Evolutionary conservation across 1,140 invertebrate genomes (phyloP).

Genomic region (Linepithema humile): DNA sequence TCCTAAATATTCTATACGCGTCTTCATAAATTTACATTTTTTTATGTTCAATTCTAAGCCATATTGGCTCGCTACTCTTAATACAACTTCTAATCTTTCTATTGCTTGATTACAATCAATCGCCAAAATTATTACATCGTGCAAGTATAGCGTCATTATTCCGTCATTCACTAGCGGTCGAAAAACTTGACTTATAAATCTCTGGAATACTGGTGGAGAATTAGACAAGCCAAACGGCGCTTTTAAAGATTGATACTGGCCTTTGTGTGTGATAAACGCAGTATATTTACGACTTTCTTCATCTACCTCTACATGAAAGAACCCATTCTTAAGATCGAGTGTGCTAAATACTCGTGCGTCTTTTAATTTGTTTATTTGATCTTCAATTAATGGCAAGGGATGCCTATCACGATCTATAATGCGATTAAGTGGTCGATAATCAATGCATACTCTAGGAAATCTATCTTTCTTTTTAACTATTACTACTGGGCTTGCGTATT

Average conservation of each 20-base stretch:
- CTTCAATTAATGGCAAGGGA: constrained; percentile 17
- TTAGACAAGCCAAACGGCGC: constrained; percentile 9
- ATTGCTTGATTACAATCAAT: background rate
- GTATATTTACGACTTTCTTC: constrained; percentile 24
- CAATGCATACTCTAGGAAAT: background rate
- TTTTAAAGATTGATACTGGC: constrained; percentile 5
- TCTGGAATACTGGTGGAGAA: background rate
- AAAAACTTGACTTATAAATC: constrained; percentile 18
- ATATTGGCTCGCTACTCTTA: background rate
- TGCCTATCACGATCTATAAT: background rate
- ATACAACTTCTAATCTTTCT: background rate
- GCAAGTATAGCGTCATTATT: background rate
- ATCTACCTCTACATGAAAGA: background rate
- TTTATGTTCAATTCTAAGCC: constrained; percentile 2
- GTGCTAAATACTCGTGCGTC: background rate
- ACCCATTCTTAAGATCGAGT: background rate
- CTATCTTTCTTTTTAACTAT: constrained; percentile 29
- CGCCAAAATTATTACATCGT: background rate
- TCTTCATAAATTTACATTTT: constrained; percentile 34
- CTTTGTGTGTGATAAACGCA: background rate
- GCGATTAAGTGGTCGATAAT: constrained; percentile 27
- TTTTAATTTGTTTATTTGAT: background rate
- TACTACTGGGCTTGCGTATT: constrained; percentile 24
- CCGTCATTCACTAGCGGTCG: background rate
- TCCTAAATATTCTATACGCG: background rate